A percentile compares a stretch with the other conserved stretches of the same genome.
Conservation (phyloP, 2,113 vertebrate genomes). For the Lycaon pictus region DNA sequence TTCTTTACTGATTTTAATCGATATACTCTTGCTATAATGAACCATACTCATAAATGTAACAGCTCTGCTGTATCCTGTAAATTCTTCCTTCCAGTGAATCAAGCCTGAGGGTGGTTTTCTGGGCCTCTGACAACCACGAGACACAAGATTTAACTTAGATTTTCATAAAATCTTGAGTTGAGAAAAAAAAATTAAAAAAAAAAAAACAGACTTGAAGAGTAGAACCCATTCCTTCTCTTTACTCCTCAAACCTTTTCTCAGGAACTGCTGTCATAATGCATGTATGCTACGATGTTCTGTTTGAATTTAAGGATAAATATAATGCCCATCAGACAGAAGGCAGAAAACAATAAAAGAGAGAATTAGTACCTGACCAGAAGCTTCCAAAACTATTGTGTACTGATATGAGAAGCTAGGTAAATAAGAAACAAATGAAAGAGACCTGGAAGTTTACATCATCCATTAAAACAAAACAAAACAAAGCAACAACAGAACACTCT, state of each 20-base stretch:
- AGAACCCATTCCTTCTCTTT: not conserved
- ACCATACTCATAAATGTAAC: not conserved
- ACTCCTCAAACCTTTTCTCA: slow-evolving; percentile 44
- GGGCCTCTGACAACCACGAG: rapidly evolving
- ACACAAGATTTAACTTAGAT: not conserved
- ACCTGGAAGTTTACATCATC: not conserved
- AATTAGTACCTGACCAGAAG: slow-evolving; percentile 67
- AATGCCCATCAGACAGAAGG: not conserved
- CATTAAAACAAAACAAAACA: not conserved
- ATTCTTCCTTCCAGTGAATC: not conserved
- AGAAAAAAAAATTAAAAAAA: too few species aligned
- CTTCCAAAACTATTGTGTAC: slow-evolving; percentile 67
- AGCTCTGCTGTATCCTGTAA: not conserved
- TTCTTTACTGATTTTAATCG: not conserved
- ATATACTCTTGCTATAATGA: not conserved
- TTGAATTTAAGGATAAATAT: slow-evolving; percentile 74
- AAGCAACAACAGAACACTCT: slow-evolving; percentile 59
- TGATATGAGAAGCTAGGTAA: slow-evolving; percentile 46
- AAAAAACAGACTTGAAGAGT: not conserved
- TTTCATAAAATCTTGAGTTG: not conserved
- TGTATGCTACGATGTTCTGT: slow-evolving; percentile 55
- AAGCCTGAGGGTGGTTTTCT: not conserved
- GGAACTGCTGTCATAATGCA: not conserved
- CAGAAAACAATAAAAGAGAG: slow-evolving; percentile 38
- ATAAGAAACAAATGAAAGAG: slow-evolving; percentile 21